Evolutionary conservation across 1,140 invertebrate species (phyloP).

Genomic region (Diachasmimorpha longicaudata): DNA sequence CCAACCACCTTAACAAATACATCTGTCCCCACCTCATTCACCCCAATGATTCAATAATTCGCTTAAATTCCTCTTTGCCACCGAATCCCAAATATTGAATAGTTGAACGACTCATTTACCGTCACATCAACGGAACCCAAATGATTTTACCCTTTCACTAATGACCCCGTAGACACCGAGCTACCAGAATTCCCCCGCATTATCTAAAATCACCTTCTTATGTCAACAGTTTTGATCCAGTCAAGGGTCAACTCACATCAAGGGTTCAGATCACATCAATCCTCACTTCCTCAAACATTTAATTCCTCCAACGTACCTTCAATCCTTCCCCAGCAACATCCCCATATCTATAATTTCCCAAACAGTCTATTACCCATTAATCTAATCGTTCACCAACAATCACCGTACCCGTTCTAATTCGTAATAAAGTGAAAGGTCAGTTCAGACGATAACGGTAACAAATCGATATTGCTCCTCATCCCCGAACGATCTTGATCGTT

Average conservation of each 20-base stretch:
- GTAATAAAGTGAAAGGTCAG: conserved; percentile 9
- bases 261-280: conserved; percentile 56
- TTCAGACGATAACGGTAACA: neutral
- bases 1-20: too few relatives aligned
- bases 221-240: neutral
- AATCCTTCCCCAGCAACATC: neutral
- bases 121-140: too few relatives aligned
- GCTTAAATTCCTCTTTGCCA: too few relatives aligned
- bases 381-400: conserved; percentile 1
- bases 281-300: conserved; percentile 28
- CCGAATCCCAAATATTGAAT: too few relatives aligned
- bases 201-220: neutral
- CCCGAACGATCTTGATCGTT: neutral
- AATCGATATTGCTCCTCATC: neutral
- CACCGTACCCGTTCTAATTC: neutral
- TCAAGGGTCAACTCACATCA: conserved; percentile 52
- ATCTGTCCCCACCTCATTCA: too few relatives aligned
- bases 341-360: neutral
- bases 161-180: neutral
- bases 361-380: conserved; percentile 1
- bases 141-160: too few relatives aligned
- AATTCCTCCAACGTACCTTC: neutral
- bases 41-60: too few relatives aligned
- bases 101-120: too few relatives aligned
- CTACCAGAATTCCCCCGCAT: neutral